Base-by-base conservation (phyloP, 2,888 invertebrate species). In the Empis stercorea region DNA sequence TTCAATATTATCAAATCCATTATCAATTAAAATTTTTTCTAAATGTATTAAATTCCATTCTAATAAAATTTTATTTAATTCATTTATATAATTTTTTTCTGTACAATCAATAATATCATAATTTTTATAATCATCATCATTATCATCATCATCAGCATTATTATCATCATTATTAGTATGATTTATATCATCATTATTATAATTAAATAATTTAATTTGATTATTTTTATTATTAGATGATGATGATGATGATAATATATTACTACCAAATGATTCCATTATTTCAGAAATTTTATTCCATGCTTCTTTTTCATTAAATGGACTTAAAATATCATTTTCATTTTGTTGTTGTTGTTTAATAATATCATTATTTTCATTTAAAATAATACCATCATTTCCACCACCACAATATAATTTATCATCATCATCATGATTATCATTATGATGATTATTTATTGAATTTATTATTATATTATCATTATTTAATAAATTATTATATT, bases 271-370 rank as follows among this genome's bases (percentile, higher is more conserved):
- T 2, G 91, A 88, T 39, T 91, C 91, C 84, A 95, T 88, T 60
- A 94, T 94, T 71, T 93, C 91, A 43, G 89, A 88, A 59, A 95
- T 93, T 72, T 93, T 89, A 20, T 89, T 89, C 89, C 95, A 94
- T 1, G 66, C 63, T 13, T 40, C 17, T 71, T 87, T 73, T 64
- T 93, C 92, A 72, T 93, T 89, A 68, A 91, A 91, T 3, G 91
- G 89, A 63, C 88, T 89, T 57, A 92, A 76, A 56, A 70, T 73
- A 36, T 71, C 72, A 50, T 71, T 73, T 34, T 71, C 59, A 52
- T 71, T 76, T 76, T 39, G 5, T 41, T 16, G 5, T 27, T 48
- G 6, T 44, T 17, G 23, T 23, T 43, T 16, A 38, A 20, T 15
- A 10, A 10, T n/a, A 36, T 37, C 6, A 51, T 50, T 2, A 41